Evolutionary conservation across 2,797 vertebrate genomes (phyloP).

Genomic region (Lagocephalus sceleratus): DNA sequence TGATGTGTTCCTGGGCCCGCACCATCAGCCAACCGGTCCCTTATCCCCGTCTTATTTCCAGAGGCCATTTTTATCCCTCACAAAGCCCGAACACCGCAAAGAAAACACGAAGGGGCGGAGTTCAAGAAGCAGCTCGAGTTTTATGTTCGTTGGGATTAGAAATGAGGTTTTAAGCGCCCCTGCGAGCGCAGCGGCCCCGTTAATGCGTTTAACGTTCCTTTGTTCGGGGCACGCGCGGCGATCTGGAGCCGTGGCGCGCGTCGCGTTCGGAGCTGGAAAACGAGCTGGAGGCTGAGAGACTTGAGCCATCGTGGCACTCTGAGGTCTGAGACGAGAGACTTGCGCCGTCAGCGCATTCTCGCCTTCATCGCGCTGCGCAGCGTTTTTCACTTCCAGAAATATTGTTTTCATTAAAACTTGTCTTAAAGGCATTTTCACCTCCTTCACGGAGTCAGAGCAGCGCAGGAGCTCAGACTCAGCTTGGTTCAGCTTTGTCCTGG

Average conservation of each 20-base stretch:
- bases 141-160: slow-evolving; percentile 72
- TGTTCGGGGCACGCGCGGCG: slow-evolving; percentile 45
- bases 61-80: slow-evolving; percentile 71
- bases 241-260: slow-evolving; percentile 47
- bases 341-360: slow-evolving; percentile 34
- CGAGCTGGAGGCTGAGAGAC: slow-evolving; percentile 37
- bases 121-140: slow-evolving; percentile 69
- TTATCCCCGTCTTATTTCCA: slow-evolving; percentile 72
- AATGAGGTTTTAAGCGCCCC: slow-evolving; percentile 75
- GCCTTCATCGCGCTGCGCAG: slow-evolving; percentile 1
- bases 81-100: slow-evolving; percentile 68
- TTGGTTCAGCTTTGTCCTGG: background rate
- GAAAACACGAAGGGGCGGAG: slow-evolving; percentile 64
- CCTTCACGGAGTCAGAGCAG: no score
- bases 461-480: background rate
- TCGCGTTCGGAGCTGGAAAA: slow-evolving; percentile 34
- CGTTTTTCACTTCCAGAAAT: slow-evolving; percentile 19
- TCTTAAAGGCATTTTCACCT: background rate
- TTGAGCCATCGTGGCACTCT: slow-evolving; percentile 12
- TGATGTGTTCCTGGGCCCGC: slow-evolving; percentile 57
- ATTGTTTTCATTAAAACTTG: slow-evolving; percentile 1
- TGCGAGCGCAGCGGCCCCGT: slow-evolving; percentile 44
- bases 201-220: slow-evolving; percentile 72
- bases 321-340: slow-evolving; percentile 38
- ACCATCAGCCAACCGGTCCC: slow-evolving; percentile 66